Evolutionary conservation across 2,797 vertebrate genomes (phyloP).

Genomic region (Sebastes diaconus): DNA sequence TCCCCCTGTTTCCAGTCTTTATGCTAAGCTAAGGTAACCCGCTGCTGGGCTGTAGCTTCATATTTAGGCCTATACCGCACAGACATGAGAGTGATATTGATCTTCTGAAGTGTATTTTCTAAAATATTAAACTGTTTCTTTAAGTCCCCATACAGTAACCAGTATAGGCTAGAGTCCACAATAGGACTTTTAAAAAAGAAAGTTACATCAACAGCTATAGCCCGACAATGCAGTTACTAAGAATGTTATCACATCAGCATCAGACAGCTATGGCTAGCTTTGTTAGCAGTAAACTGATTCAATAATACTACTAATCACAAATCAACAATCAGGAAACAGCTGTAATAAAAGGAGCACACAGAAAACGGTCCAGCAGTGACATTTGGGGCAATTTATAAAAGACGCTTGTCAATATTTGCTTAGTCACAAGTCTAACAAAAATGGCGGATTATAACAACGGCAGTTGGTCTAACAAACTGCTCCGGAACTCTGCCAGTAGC

Average conservation of each 20-base stretch:
- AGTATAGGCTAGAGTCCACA: not conserved
- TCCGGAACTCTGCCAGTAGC: not conserved
- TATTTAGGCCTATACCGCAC: no score
- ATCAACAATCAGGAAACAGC: not conserved
- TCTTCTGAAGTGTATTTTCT: no score
- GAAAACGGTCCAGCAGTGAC: not conserved
- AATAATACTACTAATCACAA: not conserved
- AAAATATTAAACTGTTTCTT: not conserved
- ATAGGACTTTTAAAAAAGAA: not conserved
- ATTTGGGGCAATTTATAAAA: not conserved
- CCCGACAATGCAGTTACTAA: not conserved
- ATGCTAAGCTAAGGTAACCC: rapidly evolving
- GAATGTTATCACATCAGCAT: not conserved
- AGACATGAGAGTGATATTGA: no score
- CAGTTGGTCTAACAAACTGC: not conserved
- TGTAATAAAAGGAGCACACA: not conserved
- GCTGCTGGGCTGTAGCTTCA: no score
- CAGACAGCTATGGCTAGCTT: not conserved
- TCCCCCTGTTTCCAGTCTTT: not conserved
- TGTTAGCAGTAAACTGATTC: not conserved
- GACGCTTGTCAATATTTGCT: not conserved
- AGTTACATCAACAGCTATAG: not conserved
- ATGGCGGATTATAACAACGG: not conserved
- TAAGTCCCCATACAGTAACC: not conserved
- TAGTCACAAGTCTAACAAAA: not conserved